Conservation (phyloP, 2,888 invertebrate genomes). For the Torymus auratus region DNA sequence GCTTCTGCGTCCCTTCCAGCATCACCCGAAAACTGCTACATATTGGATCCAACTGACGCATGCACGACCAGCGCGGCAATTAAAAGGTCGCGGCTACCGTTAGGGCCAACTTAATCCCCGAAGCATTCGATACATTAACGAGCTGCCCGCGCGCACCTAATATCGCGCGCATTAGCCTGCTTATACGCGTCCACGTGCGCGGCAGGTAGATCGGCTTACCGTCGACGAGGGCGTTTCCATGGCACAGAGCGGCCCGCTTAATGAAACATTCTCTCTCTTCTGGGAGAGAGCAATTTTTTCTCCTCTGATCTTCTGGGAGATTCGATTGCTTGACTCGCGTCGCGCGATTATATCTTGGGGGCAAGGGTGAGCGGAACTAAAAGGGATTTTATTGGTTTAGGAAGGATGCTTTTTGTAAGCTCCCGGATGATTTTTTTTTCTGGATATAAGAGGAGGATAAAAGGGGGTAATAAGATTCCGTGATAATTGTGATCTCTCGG, state of each 20-base stretch:
- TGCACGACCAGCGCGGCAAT: constrained; percentile 13
- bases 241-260: constrained; percentile 64
- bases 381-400: no score
- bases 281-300: constrained; percentile 10
- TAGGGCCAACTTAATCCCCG: constrained; percentile 7
- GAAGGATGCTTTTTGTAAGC: no score
- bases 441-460: no score
- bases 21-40: no score
- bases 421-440: no score
- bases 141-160: constrained; percentile 44
- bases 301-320: neutral
- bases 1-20: no score
- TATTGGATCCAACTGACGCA: no score
- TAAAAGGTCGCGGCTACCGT: constrained; percentile 36
- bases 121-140: constrained; percentile 46
- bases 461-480: no score
- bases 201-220: constrained; percentile 74
- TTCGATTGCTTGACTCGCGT: no score
- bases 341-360: no score
- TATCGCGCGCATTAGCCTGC: constrained; percentile 67
- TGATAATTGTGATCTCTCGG: no score
- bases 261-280: constrained; percentile 71
- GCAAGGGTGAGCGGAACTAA: no score
- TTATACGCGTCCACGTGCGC: neutral
- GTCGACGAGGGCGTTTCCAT: constrained; percentile 74